Base-by-base conservation (phyloP, 2,113 vertebrate species). In the Pomatostomus ruficeps region DNA sequence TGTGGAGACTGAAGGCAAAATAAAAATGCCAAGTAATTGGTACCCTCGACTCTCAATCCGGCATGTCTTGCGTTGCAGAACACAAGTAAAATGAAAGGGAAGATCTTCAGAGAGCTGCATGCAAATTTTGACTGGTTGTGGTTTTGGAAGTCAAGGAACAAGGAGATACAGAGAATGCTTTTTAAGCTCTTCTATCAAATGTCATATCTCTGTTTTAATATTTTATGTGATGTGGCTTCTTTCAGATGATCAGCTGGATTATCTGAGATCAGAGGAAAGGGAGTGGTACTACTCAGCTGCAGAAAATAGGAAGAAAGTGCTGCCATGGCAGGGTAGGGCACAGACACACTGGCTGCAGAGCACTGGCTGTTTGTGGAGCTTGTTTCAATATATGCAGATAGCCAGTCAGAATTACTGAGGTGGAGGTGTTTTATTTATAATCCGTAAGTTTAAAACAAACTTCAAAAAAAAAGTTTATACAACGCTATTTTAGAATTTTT, bases 231-330 rank as follows among this genome's bases (percentile, higher is more conserved):
- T 92, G 74, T 77, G 71, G 68, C 91, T 94, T 86, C 79, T 83
- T 91, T 93, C 89, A 93, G 96, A 94, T 92, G 81, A 94, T 96
- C 88, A 94, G 67, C 45, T 96, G 90, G 63, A 87, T 93, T 89
- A 81, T 85, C 25, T 89, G 85, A 96, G 88, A 96, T 85, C 88
- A 95, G 93, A 95, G 70, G 35, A 91, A 89, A 89, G 51, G 74
- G 86, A 92, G 73, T 65, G 84, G 57, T 95, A 52, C 77, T 65
- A 35, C 52, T 93, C 45, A 81, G 65, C 77, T 84, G 57, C 73
- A 91, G 73, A 84, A 94, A 94, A 86, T 93, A 90, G 90, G 82
- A 88, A 83, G 67, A 83, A 79, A 93, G 24, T 78, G 35, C 68
- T 91, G 73, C 68, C 38, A 24, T 45, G 77, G 57, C 77, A 81